Evolutionary conservation across 2,888 invertebrate species (phyloP), one percentile per base, ranked within the genome.

Genomic region (Pammene aurita): DNA sequence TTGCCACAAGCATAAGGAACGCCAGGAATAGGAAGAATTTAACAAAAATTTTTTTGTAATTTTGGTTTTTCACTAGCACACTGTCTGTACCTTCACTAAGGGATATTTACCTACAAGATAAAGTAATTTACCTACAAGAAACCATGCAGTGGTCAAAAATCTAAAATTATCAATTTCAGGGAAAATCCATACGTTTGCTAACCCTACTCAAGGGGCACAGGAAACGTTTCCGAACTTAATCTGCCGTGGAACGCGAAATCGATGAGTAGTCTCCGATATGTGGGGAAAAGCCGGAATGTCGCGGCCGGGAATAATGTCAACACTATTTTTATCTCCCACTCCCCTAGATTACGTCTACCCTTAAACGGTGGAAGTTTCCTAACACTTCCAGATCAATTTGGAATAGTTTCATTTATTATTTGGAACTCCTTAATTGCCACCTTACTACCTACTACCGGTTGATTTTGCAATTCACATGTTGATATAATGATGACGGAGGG

Each of bases 191-290:
- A 2, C 54, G 34, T 54, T 54, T 34, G 54, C n/a, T 34, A n/a
- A n/a, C 54, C 54, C 54, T 35, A 54, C 26, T 11, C 7, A 74
- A 75, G 78, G 82, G 81, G 73, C 70, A 70, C 71, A 63, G 77
- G 80, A 83, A 84, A 84, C 84, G 81, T 79, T 84, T 78, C 80
- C 79, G 77, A 77, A 80, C 80, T 78, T 87, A 89, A 90, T 90
- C 87, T 88, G 75, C 80, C 82, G 77, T 81, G 81, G 86, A 84
- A 85, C 76, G 84, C 78, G 78, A 82, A 85, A 89, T 87, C 87
- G 88, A 90, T 89, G 86, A 77, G 79, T 80, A 75, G 73, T 77
- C 73, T 57, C 71, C 78, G 74, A 81, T 76, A 78, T 73, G 75
- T 77, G 75, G 77, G 79, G 75, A 77, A 74, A 70, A 61, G 50